phyloP scores from a whole-genome alignment of 2,113 vertebrate genomes.

The Leucopternis melanops region DNA sequence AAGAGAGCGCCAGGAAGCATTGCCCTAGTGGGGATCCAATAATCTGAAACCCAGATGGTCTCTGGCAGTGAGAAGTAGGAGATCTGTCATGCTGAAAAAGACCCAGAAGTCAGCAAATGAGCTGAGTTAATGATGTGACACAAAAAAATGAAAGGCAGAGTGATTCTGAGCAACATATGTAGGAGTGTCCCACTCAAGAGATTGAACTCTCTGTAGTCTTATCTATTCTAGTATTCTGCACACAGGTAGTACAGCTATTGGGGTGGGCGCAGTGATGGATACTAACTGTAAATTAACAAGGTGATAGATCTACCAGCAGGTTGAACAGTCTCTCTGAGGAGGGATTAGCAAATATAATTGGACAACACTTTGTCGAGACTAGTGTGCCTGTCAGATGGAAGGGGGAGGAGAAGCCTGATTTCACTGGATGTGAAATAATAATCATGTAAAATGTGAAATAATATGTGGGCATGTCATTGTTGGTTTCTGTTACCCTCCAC shows the following conservation, averaged over 20 bases:
- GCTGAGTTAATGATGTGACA: neutral
- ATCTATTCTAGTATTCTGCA: neutral
- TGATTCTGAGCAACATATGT: neutral
- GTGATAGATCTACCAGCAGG: neutral
- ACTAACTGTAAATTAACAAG: neutral
- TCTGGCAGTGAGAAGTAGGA: neutral
- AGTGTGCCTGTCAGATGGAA: neutral
- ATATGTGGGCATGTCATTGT: neutral
- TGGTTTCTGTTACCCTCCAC: neutral
- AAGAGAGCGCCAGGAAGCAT: no score
- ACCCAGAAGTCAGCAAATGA: neutral
- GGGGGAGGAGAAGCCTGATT: neutral
- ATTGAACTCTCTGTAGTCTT: neutral
- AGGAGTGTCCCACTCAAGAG: neutral
- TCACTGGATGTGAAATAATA: neutral
- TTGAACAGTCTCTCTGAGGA: neutral
- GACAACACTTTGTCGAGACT: neutral
- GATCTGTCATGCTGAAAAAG: neutral
- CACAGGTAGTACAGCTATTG: neutral
- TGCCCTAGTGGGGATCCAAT: no score
- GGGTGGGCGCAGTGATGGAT: neutral
- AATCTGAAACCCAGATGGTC: conserved; percentile 14
- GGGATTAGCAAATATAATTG: neutral
- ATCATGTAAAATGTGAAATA: neutral
- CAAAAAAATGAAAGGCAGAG: neutral